phyloP scores from a whole-genome alignment of 2,113 vertebrate genomes.

The Rhipidura dahli region DNA sequence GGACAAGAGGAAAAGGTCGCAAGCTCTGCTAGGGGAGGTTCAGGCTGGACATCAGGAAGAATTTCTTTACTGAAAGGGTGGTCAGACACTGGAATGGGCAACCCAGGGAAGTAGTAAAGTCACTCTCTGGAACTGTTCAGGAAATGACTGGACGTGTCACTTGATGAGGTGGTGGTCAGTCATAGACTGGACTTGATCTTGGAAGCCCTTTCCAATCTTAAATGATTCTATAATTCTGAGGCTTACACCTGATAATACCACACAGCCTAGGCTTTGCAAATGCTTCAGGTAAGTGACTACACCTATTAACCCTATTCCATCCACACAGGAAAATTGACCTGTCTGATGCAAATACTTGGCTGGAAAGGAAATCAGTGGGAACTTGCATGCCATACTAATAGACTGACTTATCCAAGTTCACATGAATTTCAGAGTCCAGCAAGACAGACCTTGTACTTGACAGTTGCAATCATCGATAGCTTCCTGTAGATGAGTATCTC shows the following conservation, averaged over 20 bases:
- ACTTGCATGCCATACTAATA: constrained; percentile 84
- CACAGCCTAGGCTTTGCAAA: neutral
- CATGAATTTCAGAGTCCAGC: constrained; percentile 79
- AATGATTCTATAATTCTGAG: neutral
- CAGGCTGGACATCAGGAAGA: neutral
- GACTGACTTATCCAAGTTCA: constrained; percentile 90
- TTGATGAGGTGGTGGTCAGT: neutral
- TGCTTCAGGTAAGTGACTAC: neutral
- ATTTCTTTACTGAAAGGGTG: neutral
- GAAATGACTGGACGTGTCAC: neutral
- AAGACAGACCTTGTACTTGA: constrained; percentile 88
- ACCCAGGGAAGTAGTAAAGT: neutral
- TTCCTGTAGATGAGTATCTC: constrained; percentile 82
- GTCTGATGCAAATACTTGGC: constrained; percentile 77
- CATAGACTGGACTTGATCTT: neutral
- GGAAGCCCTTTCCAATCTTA: neutral
- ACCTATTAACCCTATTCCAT: neutral
- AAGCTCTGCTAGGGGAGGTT: neutral
- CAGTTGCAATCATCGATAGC: constrained; percentile 81
- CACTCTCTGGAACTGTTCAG: neutral
- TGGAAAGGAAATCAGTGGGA: constrained; percentile 78
- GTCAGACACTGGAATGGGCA: neutral
- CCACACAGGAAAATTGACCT: constrained; percentile 71
- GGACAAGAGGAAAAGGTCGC: neutral
- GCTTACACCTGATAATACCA: neutral